phyloP scores from a whole-genome alignment of 2,888 invertebrate genomes.

The Aphrophora alni region DNA sequence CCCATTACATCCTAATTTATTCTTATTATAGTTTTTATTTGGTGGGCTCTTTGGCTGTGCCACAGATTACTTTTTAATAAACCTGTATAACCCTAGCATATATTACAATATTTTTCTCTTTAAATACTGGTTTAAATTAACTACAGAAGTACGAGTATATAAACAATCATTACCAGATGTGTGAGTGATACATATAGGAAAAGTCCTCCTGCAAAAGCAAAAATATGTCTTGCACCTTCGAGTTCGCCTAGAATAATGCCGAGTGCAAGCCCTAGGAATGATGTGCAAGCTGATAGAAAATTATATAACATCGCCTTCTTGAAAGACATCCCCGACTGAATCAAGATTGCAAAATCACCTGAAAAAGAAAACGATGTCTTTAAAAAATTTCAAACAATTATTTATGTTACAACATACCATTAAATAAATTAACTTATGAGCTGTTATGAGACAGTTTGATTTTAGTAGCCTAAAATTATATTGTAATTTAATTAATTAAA shows the following conservation, averaged over 20 bases:
- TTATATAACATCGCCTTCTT: conserved; percentile 76
- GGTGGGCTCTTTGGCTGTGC: no score
- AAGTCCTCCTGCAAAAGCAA: conserved; percentile 79
- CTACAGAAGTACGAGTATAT: no score
- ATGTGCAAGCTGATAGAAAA: conserved; percentile 74
- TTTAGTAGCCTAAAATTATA: no score
- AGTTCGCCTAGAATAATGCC: conserved; percentile 77
- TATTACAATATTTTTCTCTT: no score
- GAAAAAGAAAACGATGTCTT: conserved; percentile 45
- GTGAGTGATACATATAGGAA: conserved; percentile 83
- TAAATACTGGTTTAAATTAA: no score
- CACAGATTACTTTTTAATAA: no score
- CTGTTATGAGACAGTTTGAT: no score
- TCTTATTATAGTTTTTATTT: no score
- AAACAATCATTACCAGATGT: conserved; percentile 76
- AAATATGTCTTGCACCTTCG: conserved; percentile 76
- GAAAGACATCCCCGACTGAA: conserved; percentile 78
- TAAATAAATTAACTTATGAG: not conserved
- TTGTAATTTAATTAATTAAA: no score
- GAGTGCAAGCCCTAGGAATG: conserved; percentile 76
- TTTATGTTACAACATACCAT: not conserved
- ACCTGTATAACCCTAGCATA: no score
- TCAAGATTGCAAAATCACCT: conserved; percentile 78
- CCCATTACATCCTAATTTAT: no score
- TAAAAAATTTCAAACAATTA: not conserved